phyloP scores from a whole-genome alignment of 1,140 invertebrate species.

The Meloidogyne floridensis region DNA sequence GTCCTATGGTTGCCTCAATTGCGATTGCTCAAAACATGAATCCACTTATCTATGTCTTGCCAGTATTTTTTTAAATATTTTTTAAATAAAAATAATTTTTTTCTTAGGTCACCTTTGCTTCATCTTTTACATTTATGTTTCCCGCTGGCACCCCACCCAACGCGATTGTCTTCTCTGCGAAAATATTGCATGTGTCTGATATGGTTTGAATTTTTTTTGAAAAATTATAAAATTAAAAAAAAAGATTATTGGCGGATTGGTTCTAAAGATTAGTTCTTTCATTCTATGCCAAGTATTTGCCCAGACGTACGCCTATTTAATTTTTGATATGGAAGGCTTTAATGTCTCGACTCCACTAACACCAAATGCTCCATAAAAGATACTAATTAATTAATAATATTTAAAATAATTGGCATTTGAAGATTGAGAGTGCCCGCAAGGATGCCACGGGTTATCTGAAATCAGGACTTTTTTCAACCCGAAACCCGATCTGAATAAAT shows the following conservation, averaged over 20 bases:
- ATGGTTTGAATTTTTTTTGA: slow-evolving; percentile 55
- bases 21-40: slow-evolving; percentile 69
- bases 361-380: background rate
- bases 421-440: no score
- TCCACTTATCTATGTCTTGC: slow-evolving; percentile 84
- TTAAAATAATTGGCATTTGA: no score
- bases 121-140: slow-evolving; percentile 77
- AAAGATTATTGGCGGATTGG: slow-evolving; percentile 34
- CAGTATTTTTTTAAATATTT: slow-evolving; percentile 66
- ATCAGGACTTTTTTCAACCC: no score
- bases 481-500: no score
- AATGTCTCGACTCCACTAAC: background rate
- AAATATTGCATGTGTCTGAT: slow-evolving; percentile 66
- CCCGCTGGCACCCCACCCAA: slow-evolving; percentile 89
- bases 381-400: no score
- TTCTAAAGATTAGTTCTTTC: slow-evolving; percentile 50
- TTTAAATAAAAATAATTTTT: background rate
- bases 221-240: background rate
- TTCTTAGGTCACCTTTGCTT: slow-evolving; percentile 72
- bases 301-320: slow-evolving; percentile 38
- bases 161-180: slow-evolving; percentile 79
- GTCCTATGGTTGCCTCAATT: slow-evolving; percentile 47
- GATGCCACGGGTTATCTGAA: no score
- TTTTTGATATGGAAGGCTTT: slow-evolving; percentile 47
- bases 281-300: slow-evolving; percentile 38